Conservation (phyloP, 23 tunicate genomes). For the Ascidia mentula region DNA sequence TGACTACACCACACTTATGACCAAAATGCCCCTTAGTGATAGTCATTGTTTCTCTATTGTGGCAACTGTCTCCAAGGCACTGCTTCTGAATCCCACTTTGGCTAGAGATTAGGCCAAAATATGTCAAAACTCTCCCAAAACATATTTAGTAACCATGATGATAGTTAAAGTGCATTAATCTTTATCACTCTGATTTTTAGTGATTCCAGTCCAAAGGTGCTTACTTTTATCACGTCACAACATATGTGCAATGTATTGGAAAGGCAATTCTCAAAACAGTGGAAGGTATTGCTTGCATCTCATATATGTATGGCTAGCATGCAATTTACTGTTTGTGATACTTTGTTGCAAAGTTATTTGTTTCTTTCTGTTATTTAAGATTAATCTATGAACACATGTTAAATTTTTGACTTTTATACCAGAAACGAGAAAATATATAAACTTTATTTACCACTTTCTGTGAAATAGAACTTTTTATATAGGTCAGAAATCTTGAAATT, state of each 20-base stretch:
- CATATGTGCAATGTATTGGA: constrained; percentile 60
- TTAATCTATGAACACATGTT: no score
- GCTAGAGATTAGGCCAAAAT: background rate
- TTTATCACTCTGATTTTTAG: constrained; percentile 18
- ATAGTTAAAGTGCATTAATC: background rate
- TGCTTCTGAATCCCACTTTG: background rate
- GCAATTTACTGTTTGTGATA: no score
- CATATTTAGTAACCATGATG: background rate
- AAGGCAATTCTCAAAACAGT: constrained; percentile 18
- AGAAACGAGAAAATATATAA: background rate
- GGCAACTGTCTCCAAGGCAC: background rate
- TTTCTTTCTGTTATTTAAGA: no score
- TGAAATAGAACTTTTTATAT: no score
- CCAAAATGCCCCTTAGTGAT: background rate
- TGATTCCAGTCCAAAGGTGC: constrained; percentile 55
- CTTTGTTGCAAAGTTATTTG: no score
- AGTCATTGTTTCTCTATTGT: background rate
- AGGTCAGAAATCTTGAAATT: no score
- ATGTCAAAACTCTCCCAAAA: background rate
- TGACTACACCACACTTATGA: constrained; percentile 5
- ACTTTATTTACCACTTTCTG: no score
- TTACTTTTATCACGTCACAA: constrained; percentile 44
- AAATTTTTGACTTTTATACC: background rate
- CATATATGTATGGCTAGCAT: no score
- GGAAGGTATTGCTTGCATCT: constrained; percentile 25